phyloP scores from a whole-genome alignment of 2,113 vertebrate species.

The Suricata suricatta region DNA sequence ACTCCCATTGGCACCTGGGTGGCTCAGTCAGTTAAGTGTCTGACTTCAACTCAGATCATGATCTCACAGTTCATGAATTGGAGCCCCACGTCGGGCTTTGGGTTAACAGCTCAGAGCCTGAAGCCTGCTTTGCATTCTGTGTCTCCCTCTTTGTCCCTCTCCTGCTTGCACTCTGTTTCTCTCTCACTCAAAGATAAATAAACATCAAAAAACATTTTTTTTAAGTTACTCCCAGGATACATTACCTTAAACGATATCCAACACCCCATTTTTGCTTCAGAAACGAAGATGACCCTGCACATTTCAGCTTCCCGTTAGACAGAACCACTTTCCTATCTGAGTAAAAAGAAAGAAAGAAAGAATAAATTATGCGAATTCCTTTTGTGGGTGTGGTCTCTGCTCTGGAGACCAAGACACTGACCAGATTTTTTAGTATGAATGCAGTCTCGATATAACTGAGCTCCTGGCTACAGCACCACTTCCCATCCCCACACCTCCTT shows the following conservation, averaged over 20 bases:
- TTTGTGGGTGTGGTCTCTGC: neutral
- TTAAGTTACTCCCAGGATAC: neutral
- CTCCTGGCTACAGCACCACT: neutral
- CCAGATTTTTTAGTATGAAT: neutral
- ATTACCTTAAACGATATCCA: constrained; percentile 88
- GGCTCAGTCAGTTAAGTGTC: too few species aligned
- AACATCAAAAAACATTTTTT: too few species aligned
- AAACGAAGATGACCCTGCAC: constrained; percentile 89
- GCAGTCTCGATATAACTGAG: neutral
- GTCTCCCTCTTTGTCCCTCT: too few species aligned
- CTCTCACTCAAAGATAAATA: too few species aligned
- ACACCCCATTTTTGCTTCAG: constrained; percentile 90
- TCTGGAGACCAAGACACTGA: neutral
- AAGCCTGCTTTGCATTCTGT: too few species aligned
- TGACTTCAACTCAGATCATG: too few species aligned
- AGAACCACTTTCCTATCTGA: constrained; percentile 91
- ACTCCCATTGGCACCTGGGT: neutral
- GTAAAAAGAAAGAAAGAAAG: neutral
- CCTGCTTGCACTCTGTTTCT: too few species aligned
- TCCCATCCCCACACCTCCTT: neutral
- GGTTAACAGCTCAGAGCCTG: too few species aligned
- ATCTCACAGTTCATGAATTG: too few species aligned
- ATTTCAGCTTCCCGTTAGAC: constrained; percentile 88
- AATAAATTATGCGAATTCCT: neutral
- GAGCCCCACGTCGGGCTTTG: fast-evolving